Base-by-base conservation (phyloP, 2,888 invertebrate genomes). In the Conomelus anceps region DNA sequence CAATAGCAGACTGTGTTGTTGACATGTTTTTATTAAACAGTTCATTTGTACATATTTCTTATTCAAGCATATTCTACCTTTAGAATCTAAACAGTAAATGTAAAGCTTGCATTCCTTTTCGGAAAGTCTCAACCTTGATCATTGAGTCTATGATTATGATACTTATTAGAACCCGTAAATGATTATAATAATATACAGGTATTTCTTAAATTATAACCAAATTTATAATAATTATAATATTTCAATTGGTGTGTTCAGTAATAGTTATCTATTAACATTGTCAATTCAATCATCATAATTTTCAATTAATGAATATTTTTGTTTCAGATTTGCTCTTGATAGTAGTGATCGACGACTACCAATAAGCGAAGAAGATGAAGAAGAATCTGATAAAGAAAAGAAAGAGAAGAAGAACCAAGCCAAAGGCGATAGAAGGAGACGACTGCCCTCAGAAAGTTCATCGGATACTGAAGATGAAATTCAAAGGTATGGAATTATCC, bases 381-480 rank as follows among this genome's bases (percentile, higher is more conserved):
- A 92, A 91, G 94, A 94, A n/a, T n/a, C n/a, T 34, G 34, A 34
- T 34, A 34, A 34, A 63, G 63, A 90, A 90, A 87, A 91, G 91
- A n/a, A 90, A 85, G 22, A 90, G 90, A 89, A 87, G 90, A 88
- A 89, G 84, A 63, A 90, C 89, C 86, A 90, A 89, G 22, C 88
- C 90, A 84, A 89, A 89, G 26, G 92, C 29, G 91, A 91, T 86
- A 90, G 89, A 86, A 90, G 90, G 87, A 89, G 89, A 88, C 89
- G 90, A 87, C 89, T 90, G 29, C 91, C 92, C 22, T 92, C 92
- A n/a, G 93, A 93, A 20, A 88, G 84, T 87, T 29, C 89, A n/a
- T 88, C 89, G 23, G 95, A 96, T 92, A 96, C 95, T 0, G 96
- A 96, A 91, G 96, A 96, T 91, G 95, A 95, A 92, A 94, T 96